Percentiles rank a stretch among this genome's conserved stretches.
These are phyloP conservation scores for Reticulitermes lucifugus DNA, from an alignment of 2,888 invertebrate genomes.

Conservation along the genomic window DNA sequence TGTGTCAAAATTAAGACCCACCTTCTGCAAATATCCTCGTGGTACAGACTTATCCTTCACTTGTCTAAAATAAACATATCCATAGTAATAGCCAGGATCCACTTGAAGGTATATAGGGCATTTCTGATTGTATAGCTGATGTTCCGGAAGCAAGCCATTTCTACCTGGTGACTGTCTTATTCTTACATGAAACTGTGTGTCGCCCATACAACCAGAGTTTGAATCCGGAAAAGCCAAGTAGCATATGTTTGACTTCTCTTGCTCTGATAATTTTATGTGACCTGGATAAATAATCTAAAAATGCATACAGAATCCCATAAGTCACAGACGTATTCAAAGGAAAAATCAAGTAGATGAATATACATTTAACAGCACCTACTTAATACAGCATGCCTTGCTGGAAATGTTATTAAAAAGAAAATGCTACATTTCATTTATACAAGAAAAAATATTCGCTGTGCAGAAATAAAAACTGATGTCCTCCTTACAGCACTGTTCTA, in stretches of 20 bases:
- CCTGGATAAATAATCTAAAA: slow-evolving; percentile 74
- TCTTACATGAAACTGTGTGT: slow-evolving; percentile 96
- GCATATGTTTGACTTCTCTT: slow-evolving; percentile 93
- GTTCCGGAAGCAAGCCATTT: slow-evolving; percentile 67
- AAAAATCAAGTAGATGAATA: too few species aligned
- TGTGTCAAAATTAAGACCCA: slow-evolving; percentile 57
- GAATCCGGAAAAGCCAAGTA: slow-evolving; percentile 99
- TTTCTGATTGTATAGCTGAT: slow-evolving; percentile 78
- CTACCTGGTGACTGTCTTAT: slow-evolving; percentile 77
- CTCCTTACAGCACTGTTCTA: too few species aligned
- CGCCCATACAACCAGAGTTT: slow-evolving; percentile 98
- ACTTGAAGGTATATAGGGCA: slow-evolving; percentile 82
- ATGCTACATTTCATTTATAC: too few species aligned
- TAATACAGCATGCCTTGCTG: too few species aligned
- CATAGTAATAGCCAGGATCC: slow-evolving; percentile 92
- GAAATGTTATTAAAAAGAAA: too few species aligned
- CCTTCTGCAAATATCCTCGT: slow-evolving; percentile 98
- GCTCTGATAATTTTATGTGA: slow-evolving; percentile 81
- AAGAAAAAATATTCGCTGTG: too few species aligned
- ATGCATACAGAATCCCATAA: neutral
- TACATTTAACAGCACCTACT: too few species aligned
- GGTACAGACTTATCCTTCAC: slow-evolving; percentile 91
- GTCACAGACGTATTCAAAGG: too few species aligned
- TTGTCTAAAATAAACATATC: slow-evolving; percentile 98
- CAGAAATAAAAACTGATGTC: too few species aligned